phyloP scores from a whole-genome alignment of 2,113 vertebrate species.

The Meles meles region DNA sequence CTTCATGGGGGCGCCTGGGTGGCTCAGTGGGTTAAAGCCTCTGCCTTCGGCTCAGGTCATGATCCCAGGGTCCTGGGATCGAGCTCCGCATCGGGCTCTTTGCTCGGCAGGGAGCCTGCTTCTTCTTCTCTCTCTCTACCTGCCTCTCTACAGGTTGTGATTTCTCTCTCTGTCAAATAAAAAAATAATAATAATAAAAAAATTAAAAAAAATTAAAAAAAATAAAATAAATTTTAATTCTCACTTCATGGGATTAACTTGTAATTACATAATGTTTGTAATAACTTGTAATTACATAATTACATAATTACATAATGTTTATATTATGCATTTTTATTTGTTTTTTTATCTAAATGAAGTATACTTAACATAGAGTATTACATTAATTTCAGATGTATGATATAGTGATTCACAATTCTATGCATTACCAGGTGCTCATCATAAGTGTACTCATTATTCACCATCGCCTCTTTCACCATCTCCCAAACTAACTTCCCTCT shows the following conservation, averaged over 20 bases:
- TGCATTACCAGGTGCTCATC: background rate
- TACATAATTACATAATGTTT: background rate
- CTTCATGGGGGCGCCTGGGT: too few species aligned
- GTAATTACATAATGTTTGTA: background rate
- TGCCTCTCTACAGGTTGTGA: too few species aligned
- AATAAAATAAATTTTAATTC: too few species aligned
- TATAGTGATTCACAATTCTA: background rate
- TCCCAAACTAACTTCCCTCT: background rate
- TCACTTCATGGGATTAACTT: background rate
- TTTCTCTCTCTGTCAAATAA: too few species aligned
- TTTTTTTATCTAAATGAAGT: background rate
- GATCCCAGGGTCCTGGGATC: too few species aligned
- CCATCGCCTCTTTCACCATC: background rate
- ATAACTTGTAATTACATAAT: slow-evolving; percentile 12
- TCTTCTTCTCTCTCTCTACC: too few species aligned
- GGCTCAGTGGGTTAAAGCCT: too few species aligned
- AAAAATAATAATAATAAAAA: too few species aligned
- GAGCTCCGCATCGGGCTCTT: too few species aligned
- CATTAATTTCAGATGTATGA: background rate
- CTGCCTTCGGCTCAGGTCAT: too few species aligned
- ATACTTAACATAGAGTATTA: background rate
- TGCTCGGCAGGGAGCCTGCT: too few species aligned
- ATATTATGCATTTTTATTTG: background rate
- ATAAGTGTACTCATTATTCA: background rate
- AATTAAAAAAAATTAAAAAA: too few species aligned